phyloP scores from a whole-genome alignment of 2,797 vertebrate species.

The Momotus momota region DNA sequence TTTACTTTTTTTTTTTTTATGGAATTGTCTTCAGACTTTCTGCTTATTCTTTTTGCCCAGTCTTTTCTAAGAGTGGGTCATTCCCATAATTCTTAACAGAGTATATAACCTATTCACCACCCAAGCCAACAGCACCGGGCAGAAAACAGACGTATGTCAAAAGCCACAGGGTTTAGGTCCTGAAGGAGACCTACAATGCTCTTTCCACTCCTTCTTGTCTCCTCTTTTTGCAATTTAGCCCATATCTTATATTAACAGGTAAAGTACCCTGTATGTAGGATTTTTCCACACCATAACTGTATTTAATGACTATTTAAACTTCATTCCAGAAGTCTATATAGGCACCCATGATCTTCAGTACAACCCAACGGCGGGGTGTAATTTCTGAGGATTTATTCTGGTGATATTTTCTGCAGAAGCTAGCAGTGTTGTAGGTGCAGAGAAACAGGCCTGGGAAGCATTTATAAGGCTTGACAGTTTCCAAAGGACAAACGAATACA shows the following conservation, averaged over 20 bases:
- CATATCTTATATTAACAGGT: neutral
- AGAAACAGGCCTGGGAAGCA: neutral
- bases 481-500: constrained; percentile 1
- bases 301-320: neutral
- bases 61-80: neutral
- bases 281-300: neutral
- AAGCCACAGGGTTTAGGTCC: neutral
- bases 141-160: neutral
- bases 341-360: constrained; percentile 10
- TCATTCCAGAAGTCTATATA: constrained; percentile 15
- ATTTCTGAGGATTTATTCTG: constrained; percentile 29
- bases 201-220: neutral
- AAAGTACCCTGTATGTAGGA: neutral
- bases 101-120: neutral
- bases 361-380: neutral
- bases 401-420: constrained; percentile 15
- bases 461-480: constrained; percentile 53
- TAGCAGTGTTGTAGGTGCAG: neutral
- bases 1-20: neutral
- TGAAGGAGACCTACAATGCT: neutral
- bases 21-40: neutral
- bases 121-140: neutral
- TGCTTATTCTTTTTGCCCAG: neutral
- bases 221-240: neutral
- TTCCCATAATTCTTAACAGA: neutral